Percentiles rank a stretch among this genome's conserved stretches.
Conservation (phyloP, 2,888 invertebrate species). For the Thysanoteuthis rhombus region DNA sequence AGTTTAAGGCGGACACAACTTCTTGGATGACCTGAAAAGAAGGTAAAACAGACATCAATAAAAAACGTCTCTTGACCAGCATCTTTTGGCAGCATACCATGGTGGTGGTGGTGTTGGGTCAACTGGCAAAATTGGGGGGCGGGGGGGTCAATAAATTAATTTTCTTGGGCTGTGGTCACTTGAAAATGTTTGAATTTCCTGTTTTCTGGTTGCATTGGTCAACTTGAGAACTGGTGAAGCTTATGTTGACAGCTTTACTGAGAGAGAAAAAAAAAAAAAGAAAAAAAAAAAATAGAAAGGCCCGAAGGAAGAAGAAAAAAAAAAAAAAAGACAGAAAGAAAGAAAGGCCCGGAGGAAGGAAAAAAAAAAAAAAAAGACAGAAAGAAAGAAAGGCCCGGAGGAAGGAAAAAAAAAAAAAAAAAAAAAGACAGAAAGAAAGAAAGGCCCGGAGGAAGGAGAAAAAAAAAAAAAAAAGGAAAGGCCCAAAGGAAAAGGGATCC, state of each 20-base stretch:
- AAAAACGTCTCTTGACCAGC: no score
- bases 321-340: neutral
- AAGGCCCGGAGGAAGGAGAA: neutral
- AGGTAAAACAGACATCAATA: neutral
- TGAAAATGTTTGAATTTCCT: no score
- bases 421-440: neutral
- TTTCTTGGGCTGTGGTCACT: no score
- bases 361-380: neutral
- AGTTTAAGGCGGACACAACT: conserved; percentile 76
- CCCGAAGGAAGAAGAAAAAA: accelerated
- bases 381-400: neutral
- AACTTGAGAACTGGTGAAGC: no score
- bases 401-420: neutral
- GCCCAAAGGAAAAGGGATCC: neutral
- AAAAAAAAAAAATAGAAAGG: neutral
- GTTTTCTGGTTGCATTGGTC: no score
- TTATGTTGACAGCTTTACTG: no score
- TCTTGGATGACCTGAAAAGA: conserved; percentile 77
- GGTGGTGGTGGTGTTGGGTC: no score
- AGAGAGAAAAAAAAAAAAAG: neutral
- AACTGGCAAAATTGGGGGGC: no score
- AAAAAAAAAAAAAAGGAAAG: neutral
- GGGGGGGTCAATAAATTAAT: no score
- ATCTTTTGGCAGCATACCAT: no score
- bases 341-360: neutral